phyloP scores from a whole-genome alignment of 1,140 invertebrate genomes.

The Brachionus rubens region DNA sequence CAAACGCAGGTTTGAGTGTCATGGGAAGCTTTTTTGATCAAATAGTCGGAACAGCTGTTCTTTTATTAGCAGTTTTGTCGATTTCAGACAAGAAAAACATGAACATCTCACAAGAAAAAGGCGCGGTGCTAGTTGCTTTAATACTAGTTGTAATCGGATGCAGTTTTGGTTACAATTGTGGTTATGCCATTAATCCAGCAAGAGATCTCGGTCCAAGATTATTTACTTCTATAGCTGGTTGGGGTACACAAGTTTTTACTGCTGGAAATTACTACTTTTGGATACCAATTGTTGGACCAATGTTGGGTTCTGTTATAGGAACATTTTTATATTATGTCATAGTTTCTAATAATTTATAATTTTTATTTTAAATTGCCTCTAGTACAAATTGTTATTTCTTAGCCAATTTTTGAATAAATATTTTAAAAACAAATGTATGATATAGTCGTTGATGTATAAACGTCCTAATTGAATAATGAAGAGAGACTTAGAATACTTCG shows the following conservation, averaged over 20 bases:
- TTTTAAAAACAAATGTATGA: too few relatives aligned
- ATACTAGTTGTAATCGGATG: too few relatives aligned
- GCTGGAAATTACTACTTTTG: slow-evolving; percentile 52
- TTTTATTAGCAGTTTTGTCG: slow-evolving; percentile 24
- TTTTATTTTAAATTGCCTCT: too few relatives aligned
- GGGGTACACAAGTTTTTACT: slow-evolving; percentile 62
- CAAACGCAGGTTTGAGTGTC: too few relatives aligned
- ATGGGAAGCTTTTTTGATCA: slow-evolving; percentile 45
- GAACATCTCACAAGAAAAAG: not conserved
- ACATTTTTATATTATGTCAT: slow-evolving; percentile 58
- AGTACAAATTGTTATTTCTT: too few relatives aligned
- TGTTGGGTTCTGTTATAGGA: slow-evolving; percentile 64
- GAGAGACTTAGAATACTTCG: too few relatives aligned
- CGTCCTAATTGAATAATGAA: too few relatives aligned
- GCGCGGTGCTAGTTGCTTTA: slow-evolving; percentile 12
- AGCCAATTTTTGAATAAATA: too few relatives aligned
- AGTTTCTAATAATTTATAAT: slow-evolving; percentile 41
- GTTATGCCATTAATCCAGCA: slow-evolving; percentile 68
- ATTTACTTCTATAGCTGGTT: slow-evolving; percentile 65
- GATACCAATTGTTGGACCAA: slow-evolving; percentile 62
- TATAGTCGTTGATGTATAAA: too few relatives aligned
- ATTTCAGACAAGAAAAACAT: slow-evolving; percentile 34
- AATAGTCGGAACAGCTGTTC: slow-evolving; percentile 29
- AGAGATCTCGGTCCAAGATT: slow-evolving; percentile 66
- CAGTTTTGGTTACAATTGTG: too few relatives aligned